These are phyloP conservation scores for Chrysomela aeneicollis DNA, from an alignment of 2,888 invertebrate species.

Conservation along the genomic window DNA sequence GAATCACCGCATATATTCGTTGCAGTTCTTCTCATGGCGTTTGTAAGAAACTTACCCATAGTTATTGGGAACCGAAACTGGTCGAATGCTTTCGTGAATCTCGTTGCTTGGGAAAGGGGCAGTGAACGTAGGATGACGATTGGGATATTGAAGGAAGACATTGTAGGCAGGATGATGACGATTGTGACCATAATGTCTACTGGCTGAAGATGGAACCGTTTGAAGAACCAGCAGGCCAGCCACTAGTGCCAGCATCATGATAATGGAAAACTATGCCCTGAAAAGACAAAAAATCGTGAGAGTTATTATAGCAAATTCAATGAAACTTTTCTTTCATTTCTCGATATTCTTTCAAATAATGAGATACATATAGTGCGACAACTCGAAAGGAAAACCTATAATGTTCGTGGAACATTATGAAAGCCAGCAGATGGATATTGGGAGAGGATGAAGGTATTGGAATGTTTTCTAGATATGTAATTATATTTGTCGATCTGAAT, in stretches of 20 bases:
- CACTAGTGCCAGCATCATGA: background rate
- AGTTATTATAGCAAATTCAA: no score
- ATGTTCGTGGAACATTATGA: no score
- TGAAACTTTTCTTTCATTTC: no score
- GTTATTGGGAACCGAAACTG: background rate
- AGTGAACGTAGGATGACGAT: background rate
- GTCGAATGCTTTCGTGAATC: background rate
- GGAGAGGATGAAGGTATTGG: no score
- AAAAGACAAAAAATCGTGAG: background rate
- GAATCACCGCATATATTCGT: no score
- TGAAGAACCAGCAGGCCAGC: constrained; percentile 14
- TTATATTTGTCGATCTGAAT: no score
- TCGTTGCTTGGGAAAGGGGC: background rate
- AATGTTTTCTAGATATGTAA: no score
- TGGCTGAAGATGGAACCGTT: background rate
- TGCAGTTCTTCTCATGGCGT: no score
- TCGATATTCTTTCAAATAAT: no score
- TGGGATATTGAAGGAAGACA: constrained; percentile 23
- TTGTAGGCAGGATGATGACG: constrained; percentile 23
- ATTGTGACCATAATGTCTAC: background rate
- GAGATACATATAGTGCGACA: no score
- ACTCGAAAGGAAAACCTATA: no score
- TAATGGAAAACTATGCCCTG: background rate
- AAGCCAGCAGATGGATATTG: no score
- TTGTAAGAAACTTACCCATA: background rate